phyloP scores from a whole-genome alignment of 1,140 invertebrate species.

The Lordiphosa clarofinis region DNA sequence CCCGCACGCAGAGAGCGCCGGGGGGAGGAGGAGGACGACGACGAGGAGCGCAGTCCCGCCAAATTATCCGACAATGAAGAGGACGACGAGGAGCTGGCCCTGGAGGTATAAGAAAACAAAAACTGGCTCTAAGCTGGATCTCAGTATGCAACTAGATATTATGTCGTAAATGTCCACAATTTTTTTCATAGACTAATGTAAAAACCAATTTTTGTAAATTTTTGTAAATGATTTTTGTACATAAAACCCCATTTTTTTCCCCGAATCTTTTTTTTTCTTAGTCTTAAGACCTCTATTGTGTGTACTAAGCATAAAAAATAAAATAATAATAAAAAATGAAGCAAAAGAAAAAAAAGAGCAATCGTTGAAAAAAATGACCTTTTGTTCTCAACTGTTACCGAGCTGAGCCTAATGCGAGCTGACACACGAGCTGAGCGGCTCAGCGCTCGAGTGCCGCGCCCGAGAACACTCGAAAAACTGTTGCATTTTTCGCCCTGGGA shows the following conservation, averaged over 20 bases:
- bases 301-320: slow-evolving; percentile 56
- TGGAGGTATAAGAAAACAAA: slow-evolving; percentile 58
- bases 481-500: slow-evolving; percentile 67
- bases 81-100: slow-evolving; percentile 72
- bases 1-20: slow-evolving; percentile 33
- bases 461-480: slow-evolving; percentile 54
- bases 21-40: slow-evolving; percentile 9
- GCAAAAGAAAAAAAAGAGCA: slow-evolving; percentile 47
- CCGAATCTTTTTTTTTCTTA: slow-evolving; percentile 64
- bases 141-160: slow-evolving; percentile 40
- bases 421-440: slow-evolving; percentile 55
- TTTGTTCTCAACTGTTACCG: slow-evolving; percentile 37
- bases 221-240: slow-evolving; percentile 73
- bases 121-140: slow-evolving; percentile 47
- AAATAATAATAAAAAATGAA: slow-evolving; percentile 14
- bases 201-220: slow-evolving; percentile 56
- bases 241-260: slow-evolving; percentile 31
- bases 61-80: slow-evolving; percentile 18
- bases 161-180: not conserved
- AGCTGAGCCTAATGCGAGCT: slow-evolving; percentile 66
- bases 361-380: slow-evolving; percentile 28
- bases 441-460: slow-evolving; percentile 26
- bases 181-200: slow-evolving; percentile 30
- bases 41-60: slow-evolving; percentile 13
- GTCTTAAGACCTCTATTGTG: slow-evolving; percentile 68